Evolutionary conservation across 35 echinoderm and acorn worm genomes (phyloP), one percentile per base, ranked within the genome.

Genomic region (Ptychodera flava): DNA sequence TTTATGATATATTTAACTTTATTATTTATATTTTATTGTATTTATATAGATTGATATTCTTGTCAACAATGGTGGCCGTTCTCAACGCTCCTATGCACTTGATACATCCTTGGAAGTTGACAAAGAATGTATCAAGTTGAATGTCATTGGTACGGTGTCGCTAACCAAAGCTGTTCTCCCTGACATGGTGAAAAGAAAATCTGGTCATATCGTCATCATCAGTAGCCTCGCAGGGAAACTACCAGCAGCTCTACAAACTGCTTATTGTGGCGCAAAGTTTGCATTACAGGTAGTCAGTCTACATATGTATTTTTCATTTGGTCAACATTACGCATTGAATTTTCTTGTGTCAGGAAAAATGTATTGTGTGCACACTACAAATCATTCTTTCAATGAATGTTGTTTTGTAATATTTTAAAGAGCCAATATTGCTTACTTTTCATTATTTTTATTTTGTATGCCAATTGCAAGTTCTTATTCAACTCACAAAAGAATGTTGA

Each of bases 181-280:
- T 0, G 45, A 89, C 80, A 97, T 97, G 95, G 32, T 92, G 0
- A 1, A 52, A 0, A 34, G 87, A 16, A 83, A 87, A 12, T 77
- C 34, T 45, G 95, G 95, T 30, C 95, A 97, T 34, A 90, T 97
- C 32, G 87, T 97, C 52, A 93, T 93, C 83, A 92, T 93, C 34
- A 94, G 92, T 53, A 97, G 95, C 85, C 52, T 91, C 31, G 87
- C 92, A 36, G 95, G 95, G 0, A 93, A 87, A 78, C 28, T 93
- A 53, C 38, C 85, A 15, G 35, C 78, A 32, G 80, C 89, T 14
- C 53, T 90, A 1, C 85, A 86, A 1, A 29, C 92, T 16, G 85
- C 95, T 0, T 97, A 97, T 52, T 36, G 37, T 76, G 95, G 92
- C n/a, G 89, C 95, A 27, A 97, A 97, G 79, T 86, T 85, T 92